phyloP scores from a whole-genome alignment of 1,140 invertebrate genomes.

The Anastrepha obliqua region DNA sequence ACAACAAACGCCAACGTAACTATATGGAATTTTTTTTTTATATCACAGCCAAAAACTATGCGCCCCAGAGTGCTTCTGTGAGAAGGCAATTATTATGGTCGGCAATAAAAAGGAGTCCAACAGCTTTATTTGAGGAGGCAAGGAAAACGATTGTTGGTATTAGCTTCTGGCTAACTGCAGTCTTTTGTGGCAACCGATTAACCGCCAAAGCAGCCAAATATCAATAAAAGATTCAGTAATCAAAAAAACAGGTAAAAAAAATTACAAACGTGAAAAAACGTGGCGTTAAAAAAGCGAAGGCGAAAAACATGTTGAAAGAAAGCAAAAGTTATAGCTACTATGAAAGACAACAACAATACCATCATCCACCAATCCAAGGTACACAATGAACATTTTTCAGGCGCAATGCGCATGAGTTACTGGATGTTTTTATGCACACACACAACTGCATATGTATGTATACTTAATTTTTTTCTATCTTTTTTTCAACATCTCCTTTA shows the following conservation, averaged over 20 bases:
- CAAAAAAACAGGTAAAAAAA: neutral
- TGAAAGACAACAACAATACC: neutral
- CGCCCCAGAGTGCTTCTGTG: neutral
- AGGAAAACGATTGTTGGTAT: neutral
- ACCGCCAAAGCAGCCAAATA: neutral
- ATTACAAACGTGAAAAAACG: neutral
- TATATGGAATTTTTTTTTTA: neutral
- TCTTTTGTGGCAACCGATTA: neutral
- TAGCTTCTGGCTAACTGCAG: neutral
- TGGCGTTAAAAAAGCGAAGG: neutral
- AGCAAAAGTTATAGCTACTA: neutral
- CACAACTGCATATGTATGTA: neutral
- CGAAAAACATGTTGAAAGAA: neutral
- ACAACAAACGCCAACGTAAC: neutral
- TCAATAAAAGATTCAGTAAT: neutral
- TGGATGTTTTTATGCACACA: neutral
- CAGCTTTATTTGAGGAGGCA: neutral
- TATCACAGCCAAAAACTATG: neutral
- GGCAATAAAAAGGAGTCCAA: neutral
- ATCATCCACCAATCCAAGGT: neutral
- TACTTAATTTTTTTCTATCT: constrained; percentile 22
- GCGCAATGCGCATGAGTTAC: neutral
- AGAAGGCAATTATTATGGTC: neutral
- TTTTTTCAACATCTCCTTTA: neutral
- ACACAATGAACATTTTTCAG: constrained; percentile 4